These are phyloP conservation scores for Ceratina australensis DNA, from an alignment of 1,140 invertebrate genomes.

Conservation along the genomic window DNA sequence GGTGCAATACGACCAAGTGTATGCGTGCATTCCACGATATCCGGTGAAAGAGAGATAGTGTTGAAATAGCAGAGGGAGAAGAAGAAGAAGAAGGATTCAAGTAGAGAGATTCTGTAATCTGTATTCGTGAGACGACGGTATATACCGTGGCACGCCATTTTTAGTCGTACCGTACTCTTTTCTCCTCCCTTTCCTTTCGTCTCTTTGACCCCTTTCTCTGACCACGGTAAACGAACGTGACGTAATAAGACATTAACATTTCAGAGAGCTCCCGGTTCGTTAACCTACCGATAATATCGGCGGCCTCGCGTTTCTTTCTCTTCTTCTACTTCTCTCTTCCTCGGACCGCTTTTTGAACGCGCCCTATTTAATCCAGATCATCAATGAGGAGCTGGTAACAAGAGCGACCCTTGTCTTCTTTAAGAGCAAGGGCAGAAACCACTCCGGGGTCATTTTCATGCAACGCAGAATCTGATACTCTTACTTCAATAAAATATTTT, in stretches of 20 bases:
- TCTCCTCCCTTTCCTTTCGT: constrained; percentile 37
- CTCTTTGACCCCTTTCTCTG: constrained; percentile 42
- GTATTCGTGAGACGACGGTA: constrained; percentile 36
- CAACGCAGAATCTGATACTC: too few species aligned
- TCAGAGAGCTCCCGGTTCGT: constrained; percentile 29
- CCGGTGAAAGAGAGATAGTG: not conserved
- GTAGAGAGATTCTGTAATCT: constrained; percentile 17
- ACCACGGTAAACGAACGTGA: constrained; percentile 47
- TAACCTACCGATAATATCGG: constrained; percentile 33
- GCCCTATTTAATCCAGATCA: not conserved
- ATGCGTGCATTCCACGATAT: constrained; percentile 14
- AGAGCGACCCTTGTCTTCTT: too few species aligned
- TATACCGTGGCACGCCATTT: constrained; percentile 32
- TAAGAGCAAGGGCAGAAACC: too few species aligned
- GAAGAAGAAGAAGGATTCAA: constrained; percentile 8
- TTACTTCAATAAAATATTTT: too few species aligned
- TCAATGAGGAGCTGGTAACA: not conserved
- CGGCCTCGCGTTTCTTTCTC: not conserved
- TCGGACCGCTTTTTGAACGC: not conserved
- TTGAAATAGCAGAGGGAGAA: not conserved
- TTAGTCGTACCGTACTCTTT: constrained; percentile 39
- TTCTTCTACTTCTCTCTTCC: not conserved
- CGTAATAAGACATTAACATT: constrained; percentile 52
- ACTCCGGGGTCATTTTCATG: too few species aligned
- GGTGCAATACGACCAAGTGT: constrained; percentile 3